Conservation (phyloP, 1,140 invertebrate species). For the Parasteatoda tepidariorum region DNA sequence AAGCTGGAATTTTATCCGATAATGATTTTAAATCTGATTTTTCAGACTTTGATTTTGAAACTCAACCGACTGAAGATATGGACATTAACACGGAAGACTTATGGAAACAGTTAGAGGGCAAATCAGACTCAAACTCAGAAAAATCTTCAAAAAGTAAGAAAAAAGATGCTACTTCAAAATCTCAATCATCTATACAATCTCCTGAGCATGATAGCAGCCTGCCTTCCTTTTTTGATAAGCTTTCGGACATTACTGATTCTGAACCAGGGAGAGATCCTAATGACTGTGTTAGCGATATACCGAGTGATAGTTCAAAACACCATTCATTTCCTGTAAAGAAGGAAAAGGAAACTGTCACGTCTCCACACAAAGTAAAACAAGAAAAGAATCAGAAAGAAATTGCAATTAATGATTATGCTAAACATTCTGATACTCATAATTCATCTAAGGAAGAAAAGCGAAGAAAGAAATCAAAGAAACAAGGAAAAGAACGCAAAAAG, state of each 20-base stretch:
- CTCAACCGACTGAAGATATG: conserved; percentile 7
- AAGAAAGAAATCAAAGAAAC: conserved; percentile 71
- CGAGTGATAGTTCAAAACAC: conserved; percentile 2
- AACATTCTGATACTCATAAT: conserved; percentile 17
- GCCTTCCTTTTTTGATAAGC: conserved; percentile 46
- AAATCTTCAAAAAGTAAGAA: conserved; percentile 31
- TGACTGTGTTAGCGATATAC: conserved; percentile 35
- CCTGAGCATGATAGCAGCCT: conserved; percentile 48
- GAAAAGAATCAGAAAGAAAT: conserved; percentile 20
- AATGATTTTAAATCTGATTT: conserved; percentile 61
- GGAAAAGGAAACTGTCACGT: conserved; percentile 15
- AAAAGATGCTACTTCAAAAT: not conserved
- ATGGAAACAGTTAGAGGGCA: conserved; percentile 36
- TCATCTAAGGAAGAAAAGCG: conserved; percentile 62
- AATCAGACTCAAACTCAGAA: conserved; percentile 46
- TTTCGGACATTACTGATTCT: conserved; percentile 46
- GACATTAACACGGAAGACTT: conserved; percentile 14
- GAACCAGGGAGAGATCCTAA: conserved; percentile 27
- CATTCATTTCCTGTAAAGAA: conserved; percentile 4
- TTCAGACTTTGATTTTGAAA: conserved; percentile 61
- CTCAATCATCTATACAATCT: conserved; percentile 10
- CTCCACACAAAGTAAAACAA: conserved; percentile 38
- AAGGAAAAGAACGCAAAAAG: conserved; percentile 62
- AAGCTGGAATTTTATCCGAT: conserved; percentile 45
- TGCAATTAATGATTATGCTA: conserved; percentile 48